Percentiles rank a stretch among this genome's conserved stretches.
Conservation (phyloP, 2,113 vertebrate species). For the Passer montanus region DNA sequence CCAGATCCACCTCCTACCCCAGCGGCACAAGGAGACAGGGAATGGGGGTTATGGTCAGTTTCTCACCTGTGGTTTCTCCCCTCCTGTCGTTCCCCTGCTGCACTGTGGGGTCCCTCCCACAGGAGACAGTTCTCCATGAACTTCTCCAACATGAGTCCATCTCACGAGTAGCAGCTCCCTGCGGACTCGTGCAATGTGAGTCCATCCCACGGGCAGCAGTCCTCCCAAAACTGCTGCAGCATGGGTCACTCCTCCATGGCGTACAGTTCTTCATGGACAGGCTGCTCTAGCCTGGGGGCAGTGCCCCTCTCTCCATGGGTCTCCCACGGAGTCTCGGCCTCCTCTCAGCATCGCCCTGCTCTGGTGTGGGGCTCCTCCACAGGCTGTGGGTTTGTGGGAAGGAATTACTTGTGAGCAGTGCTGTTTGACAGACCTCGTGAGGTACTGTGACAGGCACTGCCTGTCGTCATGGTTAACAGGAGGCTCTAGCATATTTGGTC, state of each 20-base stretch:
- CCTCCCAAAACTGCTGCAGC: not conserved
- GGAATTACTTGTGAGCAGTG: not conserved
- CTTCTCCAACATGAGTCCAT: not conserved
- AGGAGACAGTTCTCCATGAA: not conserved
- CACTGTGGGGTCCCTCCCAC: not conserved
- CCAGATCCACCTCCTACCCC: not conserved
- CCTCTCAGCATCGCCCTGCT: not conserved
- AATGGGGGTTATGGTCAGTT: not conserved
- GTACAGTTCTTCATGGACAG: not conserved
- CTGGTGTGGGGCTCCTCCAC: not conserved
- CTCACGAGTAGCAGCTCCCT: not conserved
- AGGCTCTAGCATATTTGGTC: not conserved
- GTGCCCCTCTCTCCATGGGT: not conserved
- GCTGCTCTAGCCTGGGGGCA: not conserved
- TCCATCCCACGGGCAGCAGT: not conserved
- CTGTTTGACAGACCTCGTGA: not conserved
- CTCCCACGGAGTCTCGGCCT: not conserved
- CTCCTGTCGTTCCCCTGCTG: not conserved
- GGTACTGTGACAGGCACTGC: not conserved
- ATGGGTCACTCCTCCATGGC: not conserved
- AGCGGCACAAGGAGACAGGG: not conserved
- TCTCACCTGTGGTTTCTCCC: accelerated
- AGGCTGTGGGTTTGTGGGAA: accelerated
- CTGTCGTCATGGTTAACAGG: not conserved
- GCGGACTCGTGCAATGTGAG: accelerated